phyloP scores from a whole-genome alignment of 2,113 vertebrate species.

The Podilymbus podiceps region DNA sequence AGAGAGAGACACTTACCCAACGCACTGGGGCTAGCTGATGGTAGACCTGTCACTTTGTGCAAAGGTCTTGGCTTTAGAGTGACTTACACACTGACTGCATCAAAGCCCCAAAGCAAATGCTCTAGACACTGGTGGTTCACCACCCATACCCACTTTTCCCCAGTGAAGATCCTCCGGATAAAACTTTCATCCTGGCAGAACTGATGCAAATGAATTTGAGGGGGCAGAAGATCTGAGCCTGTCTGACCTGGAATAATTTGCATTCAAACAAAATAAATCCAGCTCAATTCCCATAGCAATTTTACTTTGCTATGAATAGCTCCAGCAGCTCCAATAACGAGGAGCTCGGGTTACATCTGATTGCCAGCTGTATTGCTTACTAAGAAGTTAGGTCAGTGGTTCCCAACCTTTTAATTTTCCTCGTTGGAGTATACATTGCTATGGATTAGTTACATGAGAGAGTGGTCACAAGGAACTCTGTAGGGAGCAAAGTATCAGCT shows the following conservation, averaged over 20 bases:
- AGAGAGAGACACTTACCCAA: not conserved
- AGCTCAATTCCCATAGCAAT: constrained; percentile 60
- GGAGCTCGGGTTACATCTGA: constrained; percentile 55
- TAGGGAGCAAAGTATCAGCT: constrained; percentile 51
- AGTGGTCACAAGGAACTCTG: constrained; percentile 48
- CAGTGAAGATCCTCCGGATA: not conserved
- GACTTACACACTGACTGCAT: not conserved
- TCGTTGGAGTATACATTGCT: constrained; percentile 44
- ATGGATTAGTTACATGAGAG: constrained; percentile 63
- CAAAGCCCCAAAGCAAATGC: not conserved
- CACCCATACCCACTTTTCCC: not conserved
- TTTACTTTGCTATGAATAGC: constrained; percentile 62
- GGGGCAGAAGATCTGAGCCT: constrained; percentile 54
- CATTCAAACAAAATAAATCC: constrained; percentile 63
- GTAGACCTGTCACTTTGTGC: not conserved
- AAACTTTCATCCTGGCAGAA: not conserved
- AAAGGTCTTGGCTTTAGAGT: not conserved
- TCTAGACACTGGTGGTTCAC: not conserved
- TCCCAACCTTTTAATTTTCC: constrained; percentile 65
- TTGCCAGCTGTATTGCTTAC: constrained; percentile 62
- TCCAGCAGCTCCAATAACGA: constrained; percentile 44
- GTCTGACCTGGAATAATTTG: constrained; percentile 59
- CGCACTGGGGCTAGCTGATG: not conserved
- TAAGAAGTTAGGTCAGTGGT: constrained; percentile 66
- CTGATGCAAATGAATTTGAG: constrained; percentile 41